Percentiles rank a stretch among this genome's conserved stretches.
These are phyloP conservation scores for Thermophis baileyi DNA, from an alignment of 2,113 vertebrate genomes.

Conservation along the genomic window DNA sequence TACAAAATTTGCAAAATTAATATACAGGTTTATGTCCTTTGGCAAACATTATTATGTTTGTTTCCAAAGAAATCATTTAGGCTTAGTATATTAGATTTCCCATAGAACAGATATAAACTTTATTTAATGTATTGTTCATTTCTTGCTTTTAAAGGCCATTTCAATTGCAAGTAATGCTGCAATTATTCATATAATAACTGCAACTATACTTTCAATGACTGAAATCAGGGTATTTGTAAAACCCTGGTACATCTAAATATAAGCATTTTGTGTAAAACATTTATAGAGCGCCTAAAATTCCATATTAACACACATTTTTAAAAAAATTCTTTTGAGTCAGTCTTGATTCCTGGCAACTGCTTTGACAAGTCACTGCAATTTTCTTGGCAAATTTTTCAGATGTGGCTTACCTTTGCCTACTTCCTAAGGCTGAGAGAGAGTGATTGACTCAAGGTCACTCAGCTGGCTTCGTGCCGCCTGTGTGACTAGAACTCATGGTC, in stretches of 20 bases:
- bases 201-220: neutral
- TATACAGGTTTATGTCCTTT: neutral
- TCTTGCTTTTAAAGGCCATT: neutral
- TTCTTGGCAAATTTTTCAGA: neutral
- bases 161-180: neutral
- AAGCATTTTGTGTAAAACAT: neutral
- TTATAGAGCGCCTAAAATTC: neutral
- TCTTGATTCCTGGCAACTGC: neutral
- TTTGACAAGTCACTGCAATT: neutral
- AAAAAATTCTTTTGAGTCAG: neutral
- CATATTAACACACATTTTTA: neutral
- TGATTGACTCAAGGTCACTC: neutral
- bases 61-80: neutral
- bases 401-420: neutral
- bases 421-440: neutral
- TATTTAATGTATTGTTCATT: neutral
- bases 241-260: slow-evolving; percentile 3
- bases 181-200: neutral
- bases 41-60: neutral
- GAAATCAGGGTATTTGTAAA: fast-evolving
- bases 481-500: neutral
- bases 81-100: neutral
- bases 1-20: neutral
- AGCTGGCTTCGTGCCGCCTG: neutral
- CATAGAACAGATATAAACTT: neutral